Evolutionary conservation across 2,797 vertebrate genomes (phyloP), one percentile per base, ranked within the genome.

Genomic region (Clarias pachynema): DNA sequence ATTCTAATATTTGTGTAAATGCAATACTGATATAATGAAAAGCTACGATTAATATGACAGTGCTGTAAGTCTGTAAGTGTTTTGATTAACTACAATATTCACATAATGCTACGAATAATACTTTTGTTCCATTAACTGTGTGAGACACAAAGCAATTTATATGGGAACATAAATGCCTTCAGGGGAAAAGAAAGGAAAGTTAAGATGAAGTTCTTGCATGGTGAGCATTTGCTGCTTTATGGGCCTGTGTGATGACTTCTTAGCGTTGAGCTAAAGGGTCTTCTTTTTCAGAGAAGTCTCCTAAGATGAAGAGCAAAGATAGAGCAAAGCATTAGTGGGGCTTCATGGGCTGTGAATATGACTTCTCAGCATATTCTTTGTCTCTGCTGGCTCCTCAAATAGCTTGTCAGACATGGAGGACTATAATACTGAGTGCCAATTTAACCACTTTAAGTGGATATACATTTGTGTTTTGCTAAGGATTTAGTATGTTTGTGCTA

Each of bases 291-390:
- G 74, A 14, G 10, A 24, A 79, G 31, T 79, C 74, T 75, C 75
- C 37, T 31, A 44, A 49, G 37, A 57, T 4, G 9, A 9, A 49
- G 12, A 29, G 44, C 44, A 49, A 65, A 29, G n/a, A 65, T 49
- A 49, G n/a, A 65, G 78, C 60, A 80, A 49, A 80, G 40, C 60
- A 65, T 63, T 63, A 49, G 40, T 29, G n/a, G 16, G 62, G 1
- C n/a, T 66, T 10, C 1, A 26, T 18, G 5, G 75, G 29, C 24
- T 37, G 5, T 7, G 29, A 49, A 49, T 49, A 49, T 9, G n/a
- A 79, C 57, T n/a, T 79, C 14, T 80, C 78, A 62, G 57, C 75
- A 79, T 65, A 10, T 79, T 29, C 8, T 80, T 65, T 80, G 16
- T 63, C 60, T 49, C 22, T 65, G 7, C 44, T 5, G 14, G 31